Conservation (phyloP, 2,797 vertebrate genomes). For the Diplodus sargus region DNA sequence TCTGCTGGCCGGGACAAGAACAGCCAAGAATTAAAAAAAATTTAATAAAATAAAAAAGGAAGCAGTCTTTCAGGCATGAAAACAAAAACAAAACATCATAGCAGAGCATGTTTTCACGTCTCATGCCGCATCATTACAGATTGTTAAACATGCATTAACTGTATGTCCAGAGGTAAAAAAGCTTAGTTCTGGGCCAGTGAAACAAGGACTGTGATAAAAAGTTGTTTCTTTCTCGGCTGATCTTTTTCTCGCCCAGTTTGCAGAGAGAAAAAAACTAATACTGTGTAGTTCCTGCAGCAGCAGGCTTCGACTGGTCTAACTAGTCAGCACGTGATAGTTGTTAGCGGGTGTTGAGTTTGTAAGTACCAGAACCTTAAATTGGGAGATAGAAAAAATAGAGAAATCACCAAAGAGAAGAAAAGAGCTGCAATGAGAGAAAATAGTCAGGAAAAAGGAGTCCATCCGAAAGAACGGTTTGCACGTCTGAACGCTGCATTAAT, state of each 20-base stretch:
- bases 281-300: background rate
- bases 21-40: constrained; percentile 32
- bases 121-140: background rate
- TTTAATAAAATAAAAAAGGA: background rate
- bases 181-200: background rate
- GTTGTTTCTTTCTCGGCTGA: background rate
- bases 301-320: background rate
- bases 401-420: constrained; percentile 6
- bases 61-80: constrained; percentile 5
- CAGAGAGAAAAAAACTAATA: background rate
- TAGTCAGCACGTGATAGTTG: background rate
- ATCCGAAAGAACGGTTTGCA: too few species aligned
- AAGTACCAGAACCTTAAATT: background rate
- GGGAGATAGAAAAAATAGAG: background rate
- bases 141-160: background rate
- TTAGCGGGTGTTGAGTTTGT: background rate
- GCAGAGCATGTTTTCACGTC: background rate
- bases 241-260: background rate
- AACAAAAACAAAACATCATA: background rate
- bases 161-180: background rate
- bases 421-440: background rate
- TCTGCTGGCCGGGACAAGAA: constrained; percentile 82
- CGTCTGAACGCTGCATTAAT: background rate
- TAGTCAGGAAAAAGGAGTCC: background rate
- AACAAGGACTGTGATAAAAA: background rate